phyloP scores from a whole-genome alignment of 2,888 invertebrate species.

The Ceratothoa steindachneri region DNA sequence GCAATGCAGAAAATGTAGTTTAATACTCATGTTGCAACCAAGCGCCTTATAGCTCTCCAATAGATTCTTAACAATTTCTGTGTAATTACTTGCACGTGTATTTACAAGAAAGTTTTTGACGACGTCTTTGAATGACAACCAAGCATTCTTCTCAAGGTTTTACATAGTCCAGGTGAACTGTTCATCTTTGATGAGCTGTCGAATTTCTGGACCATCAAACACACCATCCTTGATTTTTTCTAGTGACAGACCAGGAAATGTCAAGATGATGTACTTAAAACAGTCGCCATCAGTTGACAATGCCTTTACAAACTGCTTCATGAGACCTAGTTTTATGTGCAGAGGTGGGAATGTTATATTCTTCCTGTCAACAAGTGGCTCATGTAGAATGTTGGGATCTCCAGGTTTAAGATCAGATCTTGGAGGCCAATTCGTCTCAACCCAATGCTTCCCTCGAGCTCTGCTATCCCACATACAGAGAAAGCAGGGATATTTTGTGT shows the following conservation, averaged over 20 bases:
- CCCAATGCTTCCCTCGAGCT: conserved; percentile 15
- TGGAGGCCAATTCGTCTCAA: conserved; percentile 16
- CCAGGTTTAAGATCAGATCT: conserved; percentile 5
- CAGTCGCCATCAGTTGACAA: not conserved
- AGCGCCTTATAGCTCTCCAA: conserved; percentile 2
- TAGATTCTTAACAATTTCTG: not conserved
- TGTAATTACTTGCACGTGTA: not conserved
- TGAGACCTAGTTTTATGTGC: conserved; percentile 12
- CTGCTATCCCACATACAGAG: conserved; percentile 17
- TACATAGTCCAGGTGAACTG: not conserved
- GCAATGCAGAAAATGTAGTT: conserved; percentile 15
- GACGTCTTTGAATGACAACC: not conserved
- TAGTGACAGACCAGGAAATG: conserved; percentile 7
- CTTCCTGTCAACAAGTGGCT: conserved; percentile 9
- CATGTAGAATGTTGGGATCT: not conserved
- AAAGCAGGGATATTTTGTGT: conserved; percentile 19
- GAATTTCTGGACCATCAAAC: conserved; percentile 20
- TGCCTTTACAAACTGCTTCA: conserved; percentile 10
- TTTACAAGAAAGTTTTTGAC: conserved; percentile 10
- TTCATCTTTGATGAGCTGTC: conserved; percentile 1
- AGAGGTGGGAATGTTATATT: conserved; percentile 2
- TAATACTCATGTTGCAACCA: not conserved
- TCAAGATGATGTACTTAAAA: conserved; percentile 14
- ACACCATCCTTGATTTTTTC: conserved; percentile 14
- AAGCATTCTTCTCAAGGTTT: not conserved